phyloP scores from a whole-genome alignment of 2,113 vertebrate genomes.

The Ciconia stormi region DNA sequence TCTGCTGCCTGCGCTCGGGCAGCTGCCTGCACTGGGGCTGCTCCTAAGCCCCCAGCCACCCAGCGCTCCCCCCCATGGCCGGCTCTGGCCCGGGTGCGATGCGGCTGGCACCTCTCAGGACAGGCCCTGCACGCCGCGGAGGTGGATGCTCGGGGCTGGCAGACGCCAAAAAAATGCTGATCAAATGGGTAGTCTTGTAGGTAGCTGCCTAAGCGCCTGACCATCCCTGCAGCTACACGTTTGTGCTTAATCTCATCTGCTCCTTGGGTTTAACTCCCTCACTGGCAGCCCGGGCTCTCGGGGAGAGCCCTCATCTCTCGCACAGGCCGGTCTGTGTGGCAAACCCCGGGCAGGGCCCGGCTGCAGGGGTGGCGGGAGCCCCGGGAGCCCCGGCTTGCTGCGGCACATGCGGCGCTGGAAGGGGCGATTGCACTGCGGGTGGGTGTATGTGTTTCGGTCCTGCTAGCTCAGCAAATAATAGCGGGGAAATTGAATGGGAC shows the following conservation, averaged over 20 bases:
- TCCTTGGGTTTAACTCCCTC: fast-evolving
- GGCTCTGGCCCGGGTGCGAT: fast-evolving
- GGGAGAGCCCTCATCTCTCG: fast-evolving
- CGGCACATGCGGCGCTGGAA: fast-evolving
- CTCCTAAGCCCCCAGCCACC: fast-evolving
- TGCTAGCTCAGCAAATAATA: not conserved
- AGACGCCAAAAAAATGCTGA: fast-evolving
- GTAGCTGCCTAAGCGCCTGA: not conserved
- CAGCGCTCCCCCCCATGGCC: fast-evolving
- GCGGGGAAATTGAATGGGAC: not conserved
- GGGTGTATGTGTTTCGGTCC: not conserved
- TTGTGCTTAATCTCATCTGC: fast-evolving
- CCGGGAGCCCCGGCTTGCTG: fast-evolving
- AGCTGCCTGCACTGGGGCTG: not conserved
- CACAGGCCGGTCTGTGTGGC: fast-evolving
- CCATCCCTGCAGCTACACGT: fast-evolving
- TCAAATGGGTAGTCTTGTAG: fast-evolving
- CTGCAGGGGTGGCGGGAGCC: fast-evolving
- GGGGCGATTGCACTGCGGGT: fast-evolving
- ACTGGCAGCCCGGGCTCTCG: fast-evolving
- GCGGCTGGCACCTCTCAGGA: fast-evolving
- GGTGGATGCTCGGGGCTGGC: not conserved
- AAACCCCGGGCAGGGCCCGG: fast-evolving
- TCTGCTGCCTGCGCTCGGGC: not conserved
- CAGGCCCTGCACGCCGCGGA: fast-evolving